Evolutionary conservation across 2,113 vertebrate species (phyloP).

Genomic region (Noturus placidus): DNA sequence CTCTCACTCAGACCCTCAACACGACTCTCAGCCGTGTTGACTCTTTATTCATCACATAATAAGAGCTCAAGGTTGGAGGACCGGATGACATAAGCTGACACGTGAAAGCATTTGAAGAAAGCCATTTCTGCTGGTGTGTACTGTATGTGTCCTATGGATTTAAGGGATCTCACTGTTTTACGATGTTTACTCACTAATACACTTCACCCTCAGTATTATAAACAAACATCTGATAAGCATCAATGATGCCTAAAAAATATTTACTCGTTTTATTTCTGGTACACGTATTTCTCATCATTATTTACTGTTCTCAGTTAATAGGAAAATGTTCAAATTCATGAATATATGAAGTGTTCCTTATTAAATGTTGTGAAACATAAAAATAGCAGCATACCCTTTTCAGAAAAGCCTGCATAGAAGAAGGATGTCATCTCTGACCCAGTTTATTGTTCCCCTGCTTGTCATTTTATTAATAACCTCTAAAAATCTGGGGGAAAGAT

Average conservation of each 20-base stretch:
- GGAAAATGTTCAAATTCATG: background rate
- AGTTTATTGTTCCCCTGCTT: constrained; percentile 47
- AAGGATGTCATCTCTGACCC: constrained; percentile 44
- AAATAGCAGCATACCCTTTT: constrained; percentile 24
- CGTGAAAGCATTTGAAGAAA: constrained; percentile 34
- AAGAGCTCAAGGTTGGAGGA: constrained; percentile 50
- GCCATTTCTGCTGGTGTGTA: constrained; percentile 25
- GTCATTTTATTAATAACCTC: constrained; percentile 53
- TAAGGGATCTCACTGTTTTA: constrained; percentile 8
- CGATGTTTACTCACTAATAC: background rate
- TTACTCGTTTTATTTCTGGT: background rate
- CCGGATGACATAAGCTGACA: constrained; percentile 38
- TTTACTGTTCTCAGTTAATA: background rate
- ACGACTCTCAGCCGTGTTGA: constrained; percentile 40
- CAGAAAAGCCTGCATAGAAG: constrained; percentile 21
- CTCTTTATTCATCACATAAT: constrained; percentile 51
- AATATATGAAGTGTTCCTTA: background rate
- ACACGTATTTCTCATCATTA: background rate
- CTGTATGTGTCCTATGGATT: background rate
- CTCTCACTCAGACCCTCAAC: constrained; percentile 25
- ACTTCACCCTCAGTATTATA: background rate
- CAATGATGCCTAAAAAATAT: background rate
- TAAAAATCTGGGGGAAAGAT: constrained; percentile 42
- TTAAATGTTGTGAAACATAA: constrained; percentile 19
- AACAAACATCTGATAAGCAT: background rate